Evolutionary conservation across 2,113 vertebrate genomes (phyloP), one percentile per base, ranked within the genome.

Genomic region (Puma concolor): DNA sequence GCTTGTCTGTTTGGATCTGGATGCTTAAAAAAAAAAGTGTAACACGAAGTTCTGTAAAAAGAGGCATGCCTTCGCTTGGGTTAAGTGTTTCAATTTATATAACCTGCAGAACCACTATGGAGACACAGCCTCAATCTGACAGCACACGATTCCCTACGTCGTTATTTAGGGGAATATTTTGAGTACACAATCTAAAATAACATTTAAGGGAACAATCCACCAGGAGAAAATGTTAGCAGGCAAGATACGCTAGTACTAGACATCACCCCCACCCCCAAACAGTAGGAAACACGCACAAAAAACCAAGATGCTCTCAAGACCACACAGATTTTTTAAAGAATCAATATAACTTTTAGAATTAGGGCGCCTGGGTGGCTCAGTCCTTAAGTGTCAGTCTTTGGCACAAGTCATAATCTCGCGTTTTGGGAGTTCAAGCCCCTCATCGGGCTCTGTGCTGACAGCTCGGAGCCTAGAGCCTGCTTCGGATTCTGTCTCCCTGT

Each of bases 171-270:
- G 8, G 63, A 38, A 36, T 67, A 93, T n/a, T n/a, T 16, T 91
- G 67, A 89, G 41, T 50, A 80, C 25, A 89, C 29, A 52, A 83
- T 16, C 71, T 60, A 89, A 92, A 74, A 36, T 33, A 95, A 72
- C 10, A 19, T 52, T 74, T 66, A 80, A 71, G 66, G 16, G 50
- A 91, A 63, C 4, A 87, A 66, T 60, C 52, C 64, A 95, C 38
- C 41, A 85, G n/a, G 36, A 92, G 84, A 92, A 93, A 97, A 96
- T 60, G 14, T 57, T 57, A 48, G 36, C 74, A 63, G 44, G 50
- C 8, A 67, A 93, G 52, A 90, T 15, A 12, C 1, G 41, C 7
- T 5, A 69, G 10, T 60, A 21, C 6, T 63, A 41, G 50, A 38
- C 17, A 54, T 0, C 2, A 15, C 13, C 27, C 25, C 23, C 64